Evolutionary conservation across 1,140 invertebrate genomes (phyloP).

Genomic region (Drosophila arawakana): DNA sequence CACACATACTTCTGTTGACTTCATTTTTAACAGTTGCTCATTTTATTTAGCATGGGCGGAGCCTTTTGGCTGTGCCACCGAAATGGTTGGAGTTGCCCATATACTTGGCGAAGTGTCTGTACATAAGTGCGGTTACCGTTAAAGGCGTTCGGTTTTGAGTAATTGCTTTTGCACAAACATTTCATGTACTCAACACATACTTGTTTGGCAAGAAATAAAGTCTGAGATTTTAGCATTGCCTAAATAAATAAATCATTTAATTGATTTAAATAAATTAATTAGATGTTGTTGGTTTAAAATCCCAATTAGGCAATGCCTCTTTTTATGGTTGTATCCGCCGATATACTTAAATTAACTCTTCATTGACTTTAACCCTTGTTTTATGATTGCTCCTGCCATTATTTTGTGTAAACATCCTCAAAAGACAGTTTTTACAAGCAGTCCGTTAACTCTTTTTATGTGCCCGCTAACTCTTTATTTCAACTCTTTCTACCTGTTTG

Average conservation of each 20-base stretch:
- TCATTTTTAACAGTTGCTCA: slow-evolving; percentile 76
- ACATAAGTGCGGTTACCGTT: slow-evolving; percentile 16
- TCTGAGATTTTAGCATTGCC: neutral
- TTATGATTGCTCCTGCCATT: slow-evolving; percentile 17
- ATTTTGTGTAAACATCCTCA: slow-evolving; percentile 6
- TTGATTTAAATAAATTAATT: neutral
- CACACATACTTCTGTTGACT: slow-evolving; percentile 53
- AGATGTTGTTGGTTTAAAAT: neutral
- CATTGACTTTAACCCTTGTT: slow-evolving; percentile 42
- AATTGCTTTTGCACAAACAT: slow-evolving; percentile 16
- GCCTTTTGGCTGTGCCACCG: slow-evolving; percentile 33
- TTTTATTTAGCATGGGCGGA: slow-evolving; percentile 71
- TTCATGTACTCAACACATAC: neutral
- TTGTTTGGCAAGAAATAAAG: neutral
- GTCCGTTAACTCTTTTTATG: slow-evolving; percentile 76
- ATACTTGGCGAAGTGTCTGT: neutral
- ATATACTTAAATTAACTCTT: slow-evolving; percentile 36
- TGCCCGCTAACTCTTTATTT: slow-evolving; percentile 46
- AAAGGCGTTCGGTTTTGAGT: slow-evolving; percentile 9
- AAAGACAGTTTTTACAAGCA: slow-evolving; percentile 38
- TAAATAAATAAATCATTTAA: neutral
- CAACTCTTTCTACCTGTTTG: slow-evolving; percentile 49
- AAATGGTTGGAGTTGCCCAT: slow-evolving; percentile 53
- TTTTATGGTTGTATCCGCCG: neutral
- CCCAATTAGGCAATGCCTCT: neutral